Percentiles rank a stretch among this genome's conserved stretches.
These are phyloP conservation scores for Helogale parvula DNA, from an alignment of 2,113 vertebrate genomes.

Conservation along the genomic window DNA sequence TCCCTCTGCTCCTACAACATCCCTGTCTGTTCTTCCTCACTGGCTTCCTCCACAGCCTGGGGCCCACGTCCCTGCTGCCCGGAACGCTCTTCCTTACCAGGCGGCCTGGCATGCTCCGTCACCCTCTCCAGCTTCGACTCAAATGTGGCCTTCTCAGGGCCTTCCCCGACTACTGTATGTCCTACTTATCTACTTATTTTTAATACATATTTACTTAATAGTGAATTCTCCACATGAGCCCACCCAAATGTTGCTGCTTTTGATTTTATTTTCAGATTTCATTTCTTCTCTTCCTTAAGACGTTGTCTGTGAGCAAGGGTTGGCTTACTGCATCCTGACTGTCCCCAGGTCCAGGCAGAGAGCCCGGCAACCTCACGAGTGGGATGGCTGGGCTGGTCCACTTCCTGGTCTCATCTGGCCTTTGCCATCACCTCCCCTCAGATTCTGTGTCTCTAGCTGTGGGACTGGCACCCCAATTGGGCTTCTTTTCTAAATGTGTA, in stretches of 20 bases:
- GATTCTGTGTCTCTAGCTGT: background rate
- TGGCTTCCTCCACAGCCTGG: background rate
- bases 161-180: background rate
- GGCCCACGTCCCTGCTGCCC: background rate
- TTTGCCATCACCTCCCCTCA: background rate
- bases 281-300: background rate
- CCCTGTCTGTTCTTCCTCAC: background rate
- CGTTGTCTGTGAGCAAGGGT: background rate
- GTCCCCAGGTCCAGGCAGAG: background rate
- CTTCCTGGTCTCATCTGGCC: background rate
- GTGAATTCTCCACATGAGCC: background rate
- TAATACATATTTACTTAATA: background rate
- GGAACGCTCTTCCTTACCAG: background rate
- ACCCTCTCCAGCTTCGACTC: no score
- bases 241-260: background rate
- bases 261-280: background rate
- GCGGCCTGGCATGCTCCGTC: accelerated
- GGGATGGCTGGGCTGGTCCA: no score
- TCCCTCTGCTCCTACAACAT: accelerated
- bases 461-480: background rate
- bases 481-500: background rate
- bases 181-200: background rate
- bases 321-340: background rate
- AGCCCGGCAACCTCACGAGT: background rate
- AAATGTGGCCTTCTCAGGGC: background rate